These are phyloP conservation scores for Hyppa rectilinea DNA, from an alignment of 2,888 invertebrate genomes.

Conservation along the genomic window DNA sequence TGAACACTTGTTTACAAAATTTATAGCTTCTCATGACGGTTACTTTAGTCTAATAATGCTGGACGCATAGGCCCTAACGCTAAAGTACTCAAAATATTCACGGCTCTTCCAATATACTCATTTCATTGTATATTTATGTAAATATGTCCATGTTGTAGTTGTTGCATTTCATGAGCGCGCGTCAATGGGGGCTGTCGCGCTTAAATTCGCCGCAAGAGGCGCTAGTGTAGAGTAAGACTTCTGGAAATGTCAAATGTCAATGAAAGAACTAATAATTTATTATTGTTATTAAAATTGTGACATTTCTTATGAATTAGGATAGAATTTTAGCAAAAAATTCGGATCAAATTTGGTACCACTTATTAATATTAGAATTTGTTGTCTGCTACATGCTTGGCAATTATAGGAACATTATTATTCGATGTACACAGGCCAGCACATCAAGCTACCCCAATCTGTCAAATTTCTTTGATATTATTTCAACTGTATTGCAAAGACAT, in stretches of 20 bases:
- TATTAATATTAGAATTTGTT: too few species aligned
- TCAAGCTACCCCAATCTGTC: too few species aligned
- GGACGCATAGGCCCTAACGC: not conserved
- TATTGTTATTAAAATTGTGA: not conserved
- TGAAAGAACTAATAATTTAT: not conserved
- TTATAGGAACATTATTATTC: not conserved
- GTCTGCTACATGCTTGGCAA: not conserved
- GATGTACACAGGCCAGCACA: too few species aligned
- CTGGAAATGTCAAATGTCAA: not conserved
- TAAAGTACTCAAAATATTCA: not conserved
- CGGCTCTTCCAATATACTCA: not conserved
- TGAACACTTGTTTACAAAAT: too few species aligned
- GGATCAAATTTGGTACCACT: not conserved
- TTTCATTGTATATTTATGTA: slow-evolving; percentile 30
- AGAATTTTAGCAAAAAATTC: too few species aligned
- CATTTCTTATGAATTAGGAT: too few species aligned
- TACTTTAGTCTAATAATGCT: too few species aligned
- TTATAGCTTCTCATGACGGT: too few species aligned
- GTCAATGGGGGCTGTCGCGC: not conserved
- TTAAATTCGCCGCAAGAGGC: not conserved
- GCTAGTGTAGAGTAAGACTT: not conserved
- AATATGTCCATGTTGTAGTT: not conserved
- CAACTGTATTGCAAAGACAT: too few species aligned
- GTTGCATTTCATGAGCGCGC: not conserved
- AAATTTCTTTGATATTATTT: too few species aligned